phyloP scores from a whole-genome alignment of 2,797 vertebrate genomes.

The Microcaecilia unicolor region DNA sequence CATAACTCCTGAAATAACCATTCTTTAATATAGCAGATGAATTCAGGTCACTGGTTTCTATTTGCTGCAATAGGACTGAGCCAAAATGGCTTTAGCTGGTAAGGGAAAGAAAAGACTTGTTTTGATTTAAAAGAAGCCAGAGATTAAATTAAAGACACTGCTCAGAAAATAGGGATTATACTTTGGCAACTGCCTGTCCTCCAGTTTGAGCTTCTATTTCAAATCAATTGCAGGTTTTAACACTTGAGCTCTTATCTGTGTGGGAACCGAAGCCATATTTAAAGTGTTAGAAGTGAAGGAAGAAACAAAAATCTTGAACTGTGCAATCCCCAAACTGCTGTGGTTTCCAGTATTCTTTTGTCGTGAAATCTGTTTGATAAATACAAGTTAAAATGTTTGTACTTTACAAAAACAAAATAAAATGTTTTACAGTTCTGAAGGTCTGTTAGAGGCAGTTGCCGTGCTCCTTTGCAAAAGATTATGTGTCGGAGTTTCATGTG shows the following conservation, averaged over 20 bases:
- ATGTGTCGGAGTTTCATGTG: no score
- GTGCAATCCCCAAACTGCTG: no score
- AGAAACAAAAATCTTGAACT: no score
- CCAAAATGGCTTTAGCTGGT: slow-evolving; percentile 31
- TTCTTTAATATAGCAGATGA: slow-evolving; percentile 19
- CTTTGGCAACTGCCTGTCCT: slow-evolving; percentile 14
- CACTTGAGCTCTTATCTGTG: slow-evolving; percentile 15
- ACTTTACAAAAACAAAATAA: no score
- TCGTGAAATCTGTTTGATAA: no score
- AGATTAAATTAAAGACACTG: slow-evolving; percentile 21
- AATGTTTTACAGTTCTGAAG: no score
- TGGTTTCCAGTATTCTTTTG: no score
- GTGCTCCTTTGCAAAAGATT: no score
- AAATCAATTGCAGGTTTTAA: slow-evolving; percentile 16
- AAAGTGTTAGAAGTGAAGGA: no score
- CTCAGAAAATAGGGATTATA: slow-evolving; percentile 20
- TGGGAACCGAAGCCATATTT: not conserved
- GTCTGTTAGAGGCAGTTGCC: no score
- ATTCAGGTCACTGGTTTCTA: not conserved
- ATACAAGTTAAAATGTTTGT: no score
- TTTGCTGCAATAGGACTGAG: slow-evolving; percentile 23
- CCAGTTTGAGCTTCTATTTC: slow-evolving; percentile 18
- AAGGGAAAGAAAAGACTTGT: slow-evolving; percentile 11
- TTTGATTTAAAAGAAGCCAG: slow-evolving; percentile 36
- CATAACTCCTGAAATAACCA: slow-evolving; percentile 4